A percentile compares a stretch with the other conserved stretches of the same genome.
Evolutionary conservation across 2,888 invertebrate species (phyloP).

Genomic region (Protodeltote pygarga): DNA sequence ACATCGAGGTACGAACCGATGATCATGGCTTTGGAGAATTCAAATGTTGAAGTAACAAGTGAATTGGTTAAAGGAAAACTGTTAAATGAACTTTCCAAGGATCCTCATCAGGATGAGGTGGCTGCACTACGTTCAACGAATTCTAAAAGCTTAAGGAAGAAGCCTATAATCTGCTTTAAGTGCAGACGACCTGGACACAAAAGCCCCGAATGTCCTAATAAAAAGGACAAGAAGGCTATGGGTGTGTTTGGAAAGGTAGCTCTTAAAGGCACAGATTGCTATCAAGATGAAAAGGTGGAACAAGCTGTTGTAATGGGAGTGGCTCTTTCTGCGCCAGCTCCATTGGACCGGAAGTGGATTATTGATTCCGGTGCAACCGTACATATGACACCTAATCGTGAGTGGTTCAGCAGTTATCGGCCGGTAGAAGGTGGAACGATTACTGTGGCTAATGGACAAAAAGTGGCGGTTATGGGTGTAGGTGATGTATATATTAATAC

Average conservation of each 20-base stretch:
- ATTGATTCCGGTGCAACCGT: background rate
- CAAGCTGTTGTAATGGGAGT: no score
- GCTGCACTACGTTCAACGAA: no score
- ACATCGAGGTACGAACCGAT: background rate
- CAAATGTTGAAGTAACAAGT: background rate
- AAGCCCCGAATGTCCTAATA: background rate
- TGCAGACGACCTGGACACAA: background rate
- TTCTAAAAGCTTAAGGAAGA: background rate
- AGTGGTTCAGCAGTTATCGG: background rate
- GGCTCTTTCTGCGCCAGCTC: no score
- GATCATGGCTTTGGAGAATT: conserved; percentile 1
- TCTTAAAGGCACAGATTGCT: no score
- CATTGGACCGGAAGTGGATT: background rate
- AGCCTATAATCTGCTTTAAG: background rate
- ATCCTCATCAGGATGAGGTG: no score
- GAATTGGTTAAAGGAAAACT: background rate
- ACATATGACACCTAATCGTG: background rate
- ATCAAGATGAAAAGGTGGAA: no score
- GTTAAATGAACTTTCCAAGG: background rate
- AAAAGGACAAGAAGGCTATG: no score
- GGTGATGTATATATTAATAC: background rate
- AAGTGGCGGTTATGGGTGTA: background rate
- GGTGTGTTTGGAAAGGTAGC: no score
- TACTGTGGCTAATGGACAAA: background rate
- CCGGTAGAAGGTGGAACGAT: no score